These are phyloP conservation scores for Agrotis ipsilon DNA, from an alignment of 2,888 invertebrate species.

Conservation along the genomic window DNA sequence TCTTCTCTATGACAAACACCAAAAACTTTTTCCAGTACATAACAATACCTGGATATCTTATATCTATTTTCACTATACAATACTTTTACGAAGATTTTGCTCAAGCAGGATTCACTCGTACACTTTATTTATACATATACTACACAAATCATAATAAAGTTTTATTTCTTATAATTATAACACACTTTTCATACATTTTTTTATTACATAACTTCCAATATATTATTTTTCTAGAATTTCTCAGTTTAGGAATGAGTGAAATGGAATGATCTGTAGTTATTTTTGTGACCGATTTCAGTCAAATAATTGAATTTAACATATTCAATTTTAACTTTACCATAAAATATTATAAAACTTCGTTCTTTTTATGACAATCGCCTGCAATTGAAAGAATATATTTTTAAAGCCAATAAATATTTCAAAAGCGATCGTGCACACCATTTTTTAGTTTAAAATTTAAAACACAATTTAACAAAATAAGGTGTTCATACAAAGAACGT, in stretches of 20 bases:
- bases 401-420: background rate
- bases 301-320: background rate
- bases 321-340: background rate
- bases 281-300: background rate
- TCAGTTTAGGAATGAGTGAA: constrained; percentile 21
- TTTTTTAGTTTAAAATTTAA: background rate
- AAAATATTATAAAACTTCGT: background rate
- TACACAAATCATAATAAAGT: constrained; percentile 17
- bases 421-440: background rate
- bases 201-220: background rate
- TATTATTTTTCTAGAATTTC: background rate
- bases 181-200: background rate
- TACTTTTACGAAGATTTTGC: background rate
- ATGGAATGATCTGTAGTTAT: constrained; percentile 28
- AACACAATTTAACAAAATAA: constrained; percentile 3
- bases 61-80: background rate
- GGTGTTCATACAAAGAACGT: background rate
- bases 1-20: background rate
- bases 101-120: constrained; percentile 4
- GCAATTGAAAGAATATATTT: background rate
- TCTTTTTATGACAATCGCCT: background rate
- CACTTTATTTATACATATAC: constrained; percentile 9
- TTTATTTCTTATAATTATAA: constrained; percentile 2
- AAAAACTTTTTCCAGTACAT: background rate
- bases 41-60: background rate